phyloP scores from a whole-genome alignment of 2,888 invertebrate genomes.

The Drosophila pegasa region DNA sequence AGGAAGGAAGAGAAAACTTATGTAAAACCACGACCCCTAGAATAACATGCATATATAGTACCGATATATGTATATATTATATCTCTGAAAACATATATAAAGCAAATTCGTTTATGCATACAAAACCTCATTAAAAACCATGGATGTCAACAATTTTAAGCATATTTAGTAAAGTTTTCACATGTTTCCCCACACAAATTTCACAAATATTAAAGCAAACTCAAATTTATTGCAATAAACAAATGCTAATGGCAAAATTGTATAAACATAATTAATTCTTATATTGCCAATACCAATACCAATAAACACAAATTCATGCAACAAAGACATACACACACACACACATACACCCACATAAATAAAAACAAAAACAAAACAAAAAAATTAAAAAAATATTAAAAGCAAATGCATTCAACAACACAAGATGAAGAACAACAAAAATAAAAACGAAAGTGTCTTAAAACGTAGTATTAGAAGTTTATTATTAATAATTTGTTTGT shows the following conservation, averaged over 20 bases:
- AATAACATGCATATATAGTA: slow-evolving; percentile 61
- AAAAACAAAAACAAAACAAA: slow-evolving; percentile 14
- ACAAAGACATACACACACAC: slow-evolving; percentile 62
- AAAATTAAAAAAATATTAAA: slow-evolving; percentile 43
- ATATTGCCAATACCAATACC: slow-evolving; percentile 55
- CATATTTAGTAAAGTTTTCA: slow-evolving; percentile 56
- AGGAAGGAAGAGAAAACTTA: slow-evolving; percentile 33
- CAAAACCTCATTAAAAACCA: slow-evolving; percentile 23
- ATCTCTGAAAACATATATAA: slow-evolving; percentile 52
- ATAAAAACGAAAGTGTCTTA: slow-evolving; percentile 83
- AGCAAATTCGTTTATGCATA: slow-evolving; percentile 49
- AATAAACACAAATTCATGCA: slow-evolving; percentile 42
- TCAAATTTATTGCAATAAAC: slow-evolving; percentile 49
- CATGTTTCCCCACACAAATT: slow-evolving; percentile 41
- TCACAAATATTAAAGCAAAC: slow-evolving; percentile 39
- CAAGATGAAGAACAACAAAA: slow-evolving; percentile 70
- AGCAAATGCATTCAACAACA: slow-evolving; percentile 66
- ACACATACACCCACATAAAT: slow-evolving; percentile 26
- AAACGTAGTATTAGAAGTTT: slow-evolving; percentile 83
- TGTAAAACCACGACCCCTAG: slow-evolving; percentile 52
- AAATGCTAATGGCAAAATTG: slow-evolving; percentile 56
- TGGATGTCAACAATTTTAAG: slow-evolving; percentile 43
- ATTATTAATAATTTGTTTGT: slow-evolving; percentile 81
- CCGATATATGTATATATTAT: slow-evolving; percentile 49
- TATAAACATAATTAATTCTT: slow-evolving; percentile 64